Evolutionary conservation across 2,888 invertebrate species (phyloP).

Genomic region (Rambutsinella grinnellia): DNA sequence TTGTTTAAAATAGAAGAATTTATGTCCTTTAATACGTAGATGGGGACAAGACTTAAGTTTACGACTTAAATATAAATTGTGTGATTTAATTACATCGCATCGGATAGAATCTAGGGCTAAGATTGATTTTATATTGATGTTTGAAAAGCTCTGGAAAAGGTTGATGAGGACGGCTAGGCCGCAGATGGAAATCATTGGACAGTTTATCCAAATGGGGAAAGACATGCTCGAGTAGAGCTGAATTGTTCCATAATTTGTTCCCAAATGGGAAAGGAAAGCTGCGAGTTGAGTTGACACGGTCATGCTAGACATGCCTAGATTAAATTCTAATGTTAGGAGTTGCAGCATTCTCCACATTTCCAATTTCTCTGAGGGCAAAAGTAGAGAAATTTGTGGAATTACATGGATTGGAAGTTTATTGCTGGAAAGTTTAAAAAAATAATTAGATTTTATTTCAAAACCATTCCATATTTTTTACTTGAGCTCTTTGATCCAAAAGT

Average conservation of each 20-base stretch:
- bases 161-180: conserved; percentile 14
- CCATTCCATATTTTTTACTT: conserved; percentile 8
- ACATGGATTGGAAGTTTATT: background rate
- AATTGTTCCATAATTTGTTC: conserved; percentile 28
- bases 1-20: background rate
- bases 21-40: background rate
- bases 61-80: too few species aligned
- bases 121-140: background rate
- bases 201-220: conserved; percentile 26
- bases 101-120: too few species aligned
- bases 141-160: conserved; percentile 12
- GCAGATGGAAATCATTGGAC: conserved; percentile 25
- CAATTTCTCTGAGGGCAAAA: background rate
- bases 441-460: background rate
- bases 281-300: conserved; percentile 8
- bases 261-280: conserved; percentile 24
- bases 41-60: too few species aligned
- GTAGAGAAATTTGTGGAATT: background rate
- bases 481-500: conserved; percentile 23
- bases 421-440: conserved; percentile 1
- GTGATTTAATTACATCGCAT: background rate
- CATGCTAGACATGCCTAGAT: conserved; percentile 5
- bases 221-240: conserved; percentile 15
- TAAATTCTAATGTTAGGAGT: conserved; percentile 11
- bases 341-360: conserved; percentile 22